Evolutionary conservation across 2,888 invertebrate genomes (phyloP).

Genomic region (Phortica magna): DNA sequence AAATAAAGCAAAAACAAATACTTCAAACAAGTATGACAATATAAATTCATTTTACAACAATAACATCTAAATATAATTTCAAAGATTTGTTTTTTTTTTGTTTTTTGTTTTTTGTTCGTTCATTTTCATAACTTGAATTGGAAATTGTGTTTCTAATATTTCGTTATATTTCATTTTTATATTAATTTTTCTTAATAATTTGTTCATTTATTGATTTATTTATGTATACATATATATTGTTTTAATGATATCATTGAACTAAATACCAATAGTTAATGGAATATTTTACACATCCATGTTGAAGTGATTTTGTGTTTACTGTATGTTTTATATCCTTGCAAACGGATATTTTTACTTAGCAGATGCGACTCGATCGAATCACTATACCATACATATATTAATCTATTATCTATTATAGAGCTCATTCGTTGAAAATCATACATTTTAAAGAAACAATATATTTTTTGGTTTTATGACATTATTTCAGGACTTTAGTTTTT

Average conservation of each 20-base stretch:
- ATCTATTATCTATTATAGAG: no score
- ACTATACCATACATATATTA: no score
- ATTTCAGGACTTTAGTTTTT: background rate
- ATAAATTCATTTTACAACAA: slow-evolving; percentile 71
- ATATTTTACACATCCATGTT: no score
- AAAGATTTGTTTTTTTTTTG: slow-evolving; percentile 41
- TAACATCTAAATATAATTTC: slow-evolving; percentile 71
- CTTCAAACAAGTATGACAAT: slow-evolving; percentile 29
- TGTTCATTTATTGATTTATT: background rate
- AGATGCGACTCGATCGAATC: no score
- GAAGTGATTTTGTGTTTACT: no score
- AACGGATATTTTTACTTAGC: slow-evolving; percentile 3
- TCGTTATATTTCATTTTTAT: slow-evolving; percentile 42
- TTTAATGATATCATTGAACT: no score
- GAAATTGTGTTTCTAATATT: slow-evolving; percentile 18
- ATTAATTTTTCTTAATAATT: slow-evolving; percentile 33
- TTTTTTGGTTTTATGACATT: slow-evolving; percentile 26
- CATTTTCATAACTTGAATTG: slow-evolving; percentile 2
- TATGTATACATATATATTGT: slow-evolving; percentile 39
- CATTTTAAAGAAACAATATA: no score
- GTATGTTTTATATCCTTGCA: no score
- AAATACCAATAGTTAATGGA: no score
- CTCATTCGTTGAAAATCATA: no score
- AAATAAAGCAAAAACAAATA: background rate
- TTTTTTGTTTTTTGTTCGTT: background rate